phyloP scores from a whole-genome alignment of 2,113 vertebrate genomes.

The Thermophis baileyi region DNA sequence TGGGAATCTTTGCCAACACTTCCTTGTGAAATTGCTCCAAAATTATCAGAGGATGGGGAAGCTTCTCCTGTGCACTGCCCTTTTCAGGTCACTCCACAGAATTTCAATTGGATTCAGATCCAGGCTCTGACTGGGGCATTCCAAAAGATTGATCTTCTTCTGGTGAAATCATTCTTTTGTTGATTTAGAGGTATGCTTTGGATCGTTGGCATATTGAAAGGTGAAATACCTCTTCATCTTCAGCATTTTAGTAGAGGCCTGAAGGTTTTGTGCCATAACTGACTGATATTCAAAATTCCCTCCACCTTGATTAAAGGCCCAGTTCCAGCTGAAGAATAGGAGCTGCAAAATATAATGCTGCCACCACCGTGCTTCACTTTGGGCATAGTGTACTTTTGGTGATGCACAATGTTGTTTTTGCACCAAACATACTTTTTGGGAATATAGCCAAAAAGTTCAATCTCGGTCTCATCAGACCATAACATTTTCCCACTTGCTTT shows the following conservation, averaged over 20 bases:
- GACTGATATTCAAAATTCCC: not conserved
- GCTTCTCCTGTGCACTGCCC: not conserved
- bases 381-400: no score
- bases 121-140: not conserved
- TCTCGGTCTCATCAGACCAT: no score
- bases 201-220: not conserved
- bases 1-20: not conserved
- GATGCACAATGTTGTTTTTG: no score
- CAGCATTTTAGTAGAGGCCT: not conserved
- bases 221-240: not conserved
- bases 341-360: no score
- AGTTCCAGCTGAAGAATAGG: no score
- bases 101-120: not conserved
- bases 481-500: not conserved
- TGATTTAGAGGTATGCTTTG: not conserved
- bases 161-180: not conserved
- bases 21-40: not conserved
- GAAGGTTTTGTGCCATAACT: not conserved
- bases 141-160: not conserved
- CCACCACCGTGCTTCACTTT: no score
- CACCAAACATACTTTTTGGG: no score
- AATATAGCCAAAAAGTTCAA: no score
- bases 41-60: not conserved
- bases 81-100: not conserved
- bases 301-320: no score